Evolutionary conservation across 2,797 vertebrate genomes (phyloP), one percentile per base, ranked within the genome.

Genomic region (Chaetophractus vellerosus): DNA sequence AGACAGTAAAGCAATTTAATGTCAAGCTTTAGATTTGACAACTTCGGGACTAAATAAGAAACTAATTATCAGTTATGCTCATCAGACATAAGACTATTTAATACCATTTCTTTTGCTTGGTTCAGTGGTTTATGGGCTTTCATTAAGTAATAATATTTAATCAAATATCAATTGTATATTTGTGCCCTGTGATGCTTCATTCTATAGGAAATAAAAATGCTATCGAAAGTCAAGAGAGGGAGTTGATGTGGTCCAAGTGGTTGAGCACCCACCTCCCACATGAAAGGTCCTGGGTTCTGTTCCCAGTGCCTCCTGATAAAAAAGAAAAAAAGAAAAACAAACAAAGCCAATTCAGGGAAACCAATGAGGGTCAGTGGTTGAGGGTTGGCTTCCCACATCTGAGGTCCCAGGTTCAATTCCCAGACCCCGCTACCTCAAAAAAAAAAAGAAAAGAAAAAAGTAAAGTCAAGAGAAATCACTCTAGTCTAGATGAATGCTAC

Each of bases 121-220:
- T 66, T 66, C 69, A 33, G 14, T 55, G 71, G 52, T 84, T 93
- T 85, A 63, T 31, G 88, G 80, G 31, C n/a, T 63, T 91, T 45
- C 31, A 61, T 11, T 3, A 93, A 88, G 48, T 81, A 88, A 90
- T 14, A 69, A 63, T 28, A 83, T 74, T 76, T 83, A 92, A 85
- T 89, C 55, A 91, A 96, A 87, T 79, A 82, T 63, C 36, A 85
- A 50, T 12, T 41, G 41, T 45, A 74, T 55, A 64, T 31, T 87
- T 89, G 28, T 87, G 83, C 88, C 31, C 6, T 63, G 24, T 33
- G 52, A 64, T 79, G 18, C 38, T 91, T 59, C 23, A 33, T 91
- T 88, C 74, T 15, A 64, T 24, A 52, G 19, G 38, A 14, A 84
- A 88, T 80, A 66, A 90, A 93, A 96, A 96, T 82, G 11, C 23